A percentile compares a stretch with the other conserved stretches of the same genome.
These are phyloP conservation scores for Brachyalestes nurse DNA, from an alignment of 2,797 vertebrate genomes.

Conservation along the genomic window DNA sequence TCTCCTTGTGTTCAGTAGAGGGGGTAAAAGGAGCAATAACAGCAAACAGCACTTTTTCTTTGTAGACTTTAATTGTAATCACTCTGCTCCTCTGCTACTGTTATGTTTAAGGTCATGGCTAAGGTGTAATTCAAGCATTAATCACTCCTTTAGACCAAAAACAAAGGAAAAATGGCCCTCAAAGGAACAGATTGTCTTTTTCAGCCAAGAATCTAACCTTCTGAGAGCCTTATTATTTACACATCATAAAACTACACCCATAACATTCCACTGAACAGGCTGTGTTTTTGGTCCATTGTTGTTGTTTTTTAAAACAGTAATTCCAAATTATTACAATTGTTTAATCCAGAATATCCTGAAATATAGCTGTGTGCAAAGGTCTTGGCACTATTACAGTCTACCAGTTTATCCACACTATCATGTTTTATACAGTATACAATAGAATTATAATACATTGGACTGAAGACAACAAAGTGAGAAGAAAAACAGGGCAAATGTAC, in stretches of 20 bases:
- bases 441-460: too few relatives aligned
- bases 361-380: too few relatives aligned
- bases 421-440: too few relatives aligned
- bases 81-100: neutral
- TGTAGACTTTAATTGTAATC: neutral
- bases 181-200: neutral
- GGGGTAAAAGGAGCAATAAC: constrained; percentile 11
- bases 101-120: neutral
- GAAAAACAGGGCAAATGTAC: too few relatives aligned
- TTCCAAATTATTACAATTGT: neutral
- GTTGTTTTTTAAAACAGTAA: neutral
- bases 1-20: constrained; percentile 8
- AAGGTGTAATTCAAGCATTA: neutral
- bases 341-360: too few relatives aligned
- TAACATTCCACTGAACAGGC: neutral
- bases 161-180: neutral
- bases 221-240: neutral
- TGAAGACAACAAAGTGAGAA: too few relatives aligned
- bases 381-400: too few relatives aligned
- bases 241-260: neutral
- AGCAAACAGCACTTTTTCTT: neutral
- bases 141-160: neutral
- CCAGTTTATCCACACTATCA: too few relatives aligned
- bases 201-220: constrained; percentile 1
- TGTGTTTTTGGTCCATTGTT: neutral